Conservation (phyloP, 2,797 vertebrate genomes). For the Uromys caudimaculatus region DNA sequence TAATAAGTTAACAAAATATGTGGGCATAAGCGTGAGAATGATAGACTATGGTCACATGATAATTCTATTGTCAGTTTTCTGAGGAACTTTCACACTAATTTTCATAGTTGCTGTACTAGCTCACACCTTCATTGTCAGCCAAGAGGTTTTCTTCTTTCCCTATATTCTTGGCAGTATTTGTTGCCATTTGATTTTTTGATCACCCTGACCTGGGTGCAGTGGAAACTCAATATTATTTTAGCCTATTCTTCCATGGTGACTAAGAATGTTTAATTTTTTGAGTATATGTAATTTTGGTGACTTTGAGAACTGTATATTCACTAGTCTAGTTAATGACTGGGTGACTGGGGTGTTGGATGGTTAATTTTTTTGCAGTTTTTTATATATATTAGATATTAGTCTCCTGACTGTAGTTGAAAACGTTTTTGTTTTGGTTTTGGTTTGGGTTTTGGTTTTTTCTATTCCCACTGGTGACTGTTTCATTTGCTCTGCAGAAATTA, state of each 20-base stretch:
- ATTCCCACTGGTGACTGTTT: neutral
- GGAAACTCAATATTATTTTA: neutral
- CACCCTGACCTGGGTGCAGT: too few relatives aligned
- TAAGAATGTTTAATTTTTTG: neutral
- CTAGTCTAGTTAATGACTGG: neutral
- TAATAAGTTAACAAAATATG: neutral
- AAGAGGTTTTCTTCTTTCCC: neutral
- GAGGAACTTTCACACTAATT: neutral
- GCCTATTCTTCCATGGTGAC: too few relatives aligned
- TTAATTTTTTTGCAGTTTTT: neutral
- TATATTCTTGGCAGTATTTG: neutral
- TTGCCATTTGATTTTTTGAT: neutral
- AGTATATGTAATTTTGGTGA: neutral
- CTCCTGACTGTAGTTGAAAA: neutral
- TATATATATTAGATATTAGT: neutral
- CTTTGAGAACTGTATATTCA: neutral
- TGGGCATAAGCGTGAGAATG: neutral
- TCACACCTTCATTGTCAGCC: neutral
- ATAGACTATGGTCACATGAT: neutral
- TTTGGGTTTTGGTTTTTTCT: neutral
- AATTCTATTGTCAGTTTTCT: neutral
- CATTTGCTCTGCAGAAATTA: neutral
- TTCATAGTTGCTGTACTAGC: neutral
- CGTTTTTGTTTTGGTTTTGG: neutral
- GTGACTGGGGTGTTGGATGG: neutral